Evolutionary conservation across 1,140 invertebrate genomes (phyloP), one percentile per base, ranked within the genome.

Genomic region (Nomia melanderi): DNA sequence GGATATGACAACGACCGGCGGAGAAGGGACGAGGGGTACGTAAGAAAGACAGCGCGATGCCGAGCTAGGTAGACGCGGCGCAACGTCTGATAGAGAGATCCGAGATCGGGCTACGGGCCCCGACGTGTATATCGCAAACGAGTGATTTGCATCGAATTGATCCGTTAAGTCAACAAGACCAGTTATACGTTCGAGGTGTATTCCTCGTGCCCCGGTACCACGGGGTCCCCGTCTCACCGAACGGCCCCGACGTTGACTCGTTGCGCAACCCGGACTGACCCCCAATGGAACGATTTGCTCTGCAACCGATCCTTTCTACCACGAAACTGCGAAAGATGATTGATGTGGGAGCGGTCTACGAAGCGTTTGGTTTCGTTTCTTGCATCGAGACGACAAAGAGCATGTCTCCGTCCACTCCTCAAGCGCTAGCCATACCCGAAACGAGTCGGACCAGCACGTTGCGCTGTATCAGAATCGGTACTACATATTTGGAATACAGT

Each of bases 101-200:
- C 63, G 47, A 25, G 60, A 25, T 20, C 2, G 47, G 17, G 31
- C 54, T 29, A 60, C 36, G 53, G 66, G 39, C 57, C n/a, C n/a
- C 36, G 20, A 56, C 71, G 77, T 77, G 82, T 79, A 87, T 90
- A 90, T 90, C 86, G 89, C 89, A 90, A 91, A 91, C 90, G 88
- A 90, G 87, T 87, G 88, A 92, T 92, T 92, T 92, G 91, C 90
- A 92, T 91, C 86, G 88, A 91, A 92, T 92, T 92, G 91, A 91
- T 90, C 90, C 84, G 88, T 87, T 87, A 87, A 89, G 88, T 89
- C 88, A 90, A 89, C 88, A 88, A 88, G 80, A 89, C 71, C 78
- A 83, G 83, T 82, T 84, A 80, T 80, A 86, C 74, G 67, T 77
- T 54, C 53, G 59, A 79, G 53, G 66, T 77, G 77, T 85, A 70